A percentile compares a stretch with the other conserved stretches of the same genome.
phyloP scores from a whole-genome alignment of 2,888 invertebrate species.

The Agonopterix arenella region DNA sequence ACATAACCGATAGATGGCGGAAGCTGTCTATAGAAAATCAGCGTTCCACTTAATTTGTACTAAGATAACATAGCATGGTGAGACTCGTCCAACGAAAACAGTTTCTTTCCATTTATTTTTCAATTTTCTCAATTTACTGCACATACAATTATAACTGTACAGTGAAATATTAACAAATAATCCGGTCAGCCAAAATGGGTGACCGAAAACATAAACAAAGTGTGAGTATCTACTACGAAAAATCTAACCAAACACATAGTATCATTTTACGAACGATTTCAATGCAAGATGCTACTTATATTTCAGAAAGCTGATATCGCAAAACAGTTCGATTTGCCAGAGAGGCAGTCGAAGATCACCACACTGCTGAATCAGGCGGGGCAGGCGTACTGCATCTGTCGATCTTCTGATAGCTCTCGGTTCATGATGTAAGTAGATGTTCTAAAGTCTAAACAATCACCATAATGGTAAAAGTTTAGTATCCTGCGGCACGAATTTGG shows the following conservation, averaged over 20 bases:
- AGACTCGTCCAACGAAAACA: too few relatives aligned
- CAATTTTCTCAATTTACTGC: too few relatives aligned
- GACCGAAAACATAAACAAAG: slow-evolving; percentile 64
- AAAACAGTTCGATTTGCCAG: slow-evolving; percentile 91
- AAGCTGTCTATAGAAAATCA: too few relatives aligned
- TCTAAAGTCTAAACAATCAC: too few relatives aligned
- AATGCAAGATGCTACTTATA: slow-evolving; percentile 1
- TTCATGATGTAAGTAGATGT: slow-evolving; percentile 92
- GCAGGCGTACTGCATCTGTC: slow-evolving; percentile 96
- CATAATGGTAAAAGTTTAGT: too few relatives aligned
- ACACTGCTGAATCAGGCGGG: slow-evolving; percentile 92
- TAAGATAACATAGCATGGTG: too few relatives aligned
- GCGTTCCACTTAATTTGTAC: too few relatives aligned
- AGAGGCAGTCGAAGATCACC: slow-evolving; percentile 93
- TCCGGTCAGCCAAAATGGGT: slow-evolving; percentile 34
- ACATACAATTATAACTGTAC: not conserved
- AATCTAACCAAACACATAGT: not conserved
- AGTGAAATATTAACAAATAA: not conserved
- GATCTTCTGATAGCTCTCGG: slow-evolving; percentile 93
- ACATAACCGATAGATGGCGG: too few relatives aligned
- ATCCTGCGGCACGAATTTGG: too few relatives aligned
- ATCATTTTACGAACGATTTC: not conserved
- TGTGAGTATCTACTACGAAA: slow-evolving; percentile 32
- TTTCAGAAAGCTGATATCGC: slow-evolving; percentile 91
- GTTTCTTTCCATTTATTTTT: too few relatives aligned